Evolutionary conservation across 2,113 vertebrate species (phyloP), one percentile per base, ranked within the genome.

Genomic region (Ammodytes dubius): DNA sequence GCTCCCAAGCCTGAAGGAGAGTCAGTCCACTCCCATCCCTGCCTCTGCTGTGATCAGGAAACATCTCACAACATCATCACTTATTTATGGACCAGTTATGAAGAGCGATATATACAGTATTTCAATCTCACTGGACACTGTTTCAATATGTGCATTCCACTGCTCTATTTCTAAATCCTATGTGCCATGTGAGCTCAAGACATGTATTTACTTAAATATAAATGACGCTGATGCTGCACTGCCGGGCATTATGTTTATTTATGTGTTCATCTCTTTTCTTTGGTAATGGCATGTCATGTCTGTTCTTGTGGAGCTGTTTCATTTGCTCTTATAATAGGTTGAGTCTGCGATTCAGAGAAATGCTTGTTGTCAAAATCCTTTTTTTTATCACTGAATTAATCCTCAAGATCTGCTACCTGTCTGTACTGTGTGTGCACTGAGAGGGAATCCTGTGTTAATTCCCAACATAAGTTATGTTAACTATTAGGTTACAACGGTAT

Each of bases 1-100:
- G 92, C 92, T 89, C 42, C 86, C 82, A 86, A 85, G 91, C 93
- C 89, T 90, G 91, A 94, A 93, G 88, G 89, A 83, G 90, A 88
- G 70, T 64, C 74, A 79, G 82, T 85, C 82, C 88, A 70, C 81
- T 90, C 90, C 89, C 81, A 68, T 87, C 83, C 65, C 79, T 52
- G 45, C 68, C 87, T 87, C 77, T 3, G 70, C 87, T 78, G 82
- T 52, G 83, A 92, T 88, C 89, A 86, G 80, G 69, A 88, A 89
- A 93, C 78, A 89, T 89, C 86, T 82, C 83, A 89, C 73, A 91
- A 84, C 88, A 82, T 93, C 88, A 94, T 95, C 82, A 86, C 81
- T 92, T 92, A 94, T 93, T 93, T 79, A 92, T 89, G 68, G 49
- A 27, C 2, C 50, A 39, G 79, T 88, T 87, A 87, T 93, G 81